Conservation (phyloP, 2,113 vertebrate genomes). For the Proteles cristata region DNA sequence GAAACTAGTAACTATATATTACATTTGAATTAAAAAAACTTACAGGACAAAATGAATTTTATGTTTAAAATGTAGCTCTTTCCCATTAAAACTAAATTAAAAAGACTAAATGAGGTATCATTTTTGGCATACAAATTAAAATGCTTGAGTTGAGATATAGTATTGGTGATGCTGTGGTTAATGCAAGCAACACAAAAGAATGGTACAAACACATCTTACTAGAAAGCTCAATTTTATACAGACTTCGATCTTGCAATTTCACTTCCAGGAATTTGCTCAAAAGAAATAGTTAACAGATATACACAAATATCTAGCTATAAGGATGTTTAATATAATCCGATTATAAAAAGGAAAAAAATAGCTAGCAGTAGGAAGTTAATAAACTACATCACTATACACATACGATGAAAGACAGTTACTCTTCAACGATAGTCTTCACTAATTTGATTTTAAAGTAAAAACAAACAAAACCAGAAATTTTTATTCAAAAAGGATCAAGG, state of each 20-base stretch:
- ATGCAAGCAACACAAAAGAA: neutral
- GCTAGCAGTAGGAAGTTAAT: neutral
- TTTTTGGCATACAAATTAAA: neutral
- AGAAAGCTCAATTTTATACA: neutral
- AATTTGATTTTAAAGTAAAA: neutral
- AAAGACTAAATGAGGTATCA: neutral
- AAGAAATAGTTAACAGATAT: slow-evolving; percentile 2
- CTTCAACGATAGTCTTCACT: neutral
- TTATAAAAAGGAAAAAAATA: neutral
- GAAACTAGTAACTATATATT: neutral
- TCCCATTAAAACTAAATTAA: neutral
- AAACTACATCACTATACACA: neutral
- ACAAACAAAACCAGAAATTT: neutral
- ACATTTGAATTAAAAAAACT: neutral
- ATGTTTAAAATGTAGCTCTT: slow-evolving; percentile 5
- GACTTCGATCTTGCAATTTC: neutral
- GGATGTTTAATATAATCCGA: neutral
- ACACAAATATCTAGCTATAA: neutral
- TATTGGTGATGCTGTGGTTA: neutral
- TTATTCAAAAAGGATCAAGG: neutral
- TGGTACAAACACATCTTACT: neutral
- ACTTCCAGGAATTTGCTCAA: neutral
- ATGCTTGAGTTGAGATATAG: neutral
- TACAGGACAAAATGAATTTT: neutral
- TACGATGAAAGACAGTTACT: neutral